Percentiles rank a stretch among this genome's conserved stretches.
phyloP scores from a whole-genome alignment of 1,140 invertebrate genomes.

The Ruditapes philippinarum region DNA sequence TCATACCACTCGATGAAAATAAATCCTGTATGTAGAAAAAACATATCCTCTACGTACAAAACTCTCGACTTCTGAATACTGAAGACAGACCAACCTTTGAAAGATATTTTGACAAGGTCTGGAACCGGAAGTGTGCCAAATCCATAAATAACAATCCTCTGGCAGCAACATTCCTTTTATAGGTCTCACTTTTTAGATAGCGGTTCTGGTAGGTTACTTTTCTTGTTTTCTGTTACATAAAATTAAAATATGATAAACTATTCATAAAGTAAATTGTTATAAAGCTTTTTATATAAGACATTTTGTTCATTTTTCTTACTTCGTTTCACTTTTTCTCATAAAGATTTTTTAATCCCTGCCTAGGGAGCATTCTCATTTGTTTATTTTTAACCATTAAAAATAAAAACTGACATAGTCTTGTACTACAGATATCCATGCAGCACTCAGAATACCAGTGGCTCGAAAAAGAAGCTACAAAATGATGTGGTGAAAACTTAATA shows the following conservation, averaged over 20 bases:
- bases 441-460: no score
- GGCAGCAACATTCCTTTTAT: slow-evolving; percentile 92
- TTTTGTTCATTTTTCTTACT: not conserved
- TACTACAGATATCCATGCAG: no score
- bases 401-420: no score
- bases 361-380: not conserved
- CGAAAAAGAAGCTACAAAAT: no score
- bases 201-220: slow-evolving; percentile 91
- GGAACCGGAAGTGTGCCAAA: slow-evolving; percentile 91
- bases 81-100: slow-evolving; percentile 81
- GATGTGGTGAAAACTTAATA: no score
- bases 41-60: no score
- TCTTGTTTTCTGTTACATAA: slow-evolving; percentile 60
- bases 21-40: no score
- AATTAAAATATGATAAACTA: not conserved
- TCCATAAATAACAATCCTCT: slow-evolving; percentile 94
- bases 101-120: slow-evolving; percentile 87
- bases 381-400: no score
- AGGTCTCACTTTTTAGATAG: slow-evolving; percentile 92
- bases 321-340: not conserved
- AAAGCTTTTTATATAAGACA: not conserved
- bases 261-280: not conserved
- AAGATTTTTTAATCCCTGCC: not conserved
- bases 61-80: no score
- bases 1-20: no score